phyloP scores from a whole-genome alignment of 2,888 invertebrate species.

The Aspidiotus rigidus region DNA sequence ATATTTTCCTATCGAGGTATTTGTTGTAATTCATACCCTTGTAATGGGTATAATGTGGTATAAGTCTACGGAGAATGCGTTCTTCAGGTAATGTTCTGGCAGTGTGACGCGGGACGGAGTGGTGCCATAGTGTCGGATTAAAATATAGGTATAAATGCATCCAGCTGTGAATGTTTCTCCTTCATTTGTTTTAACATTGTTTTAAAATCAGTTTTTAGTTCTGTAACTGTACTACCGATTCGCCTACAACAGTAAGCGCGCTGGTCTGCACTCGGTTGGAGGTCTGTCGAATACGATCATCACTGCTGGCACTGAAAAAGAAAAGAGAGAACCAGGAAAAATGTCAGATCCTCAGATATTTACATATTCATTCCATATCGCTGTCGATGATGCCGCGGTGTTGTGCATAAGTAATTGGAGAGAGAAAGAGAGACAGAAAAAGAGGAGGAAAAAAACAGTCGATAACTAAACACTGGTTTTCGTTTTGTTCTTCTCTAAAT shows the following conservation, averaged over 20 bases:
- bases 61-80: not conserved
- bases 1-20: no score
- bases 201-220: conserved; percentile 25
- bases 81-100: not conserved
- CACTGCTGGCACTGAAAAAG: not conserved
- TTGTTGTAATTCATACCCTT: no score
- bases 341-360: no score
- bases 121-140: conserved; percentile 33
- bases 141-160: conserved; percentile 30
- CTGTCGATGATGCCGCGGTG: no score
- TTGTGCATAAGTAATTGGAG: no score
- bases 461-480: no score
- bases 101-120: not conserved
- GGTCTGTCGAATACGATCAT: conserved; percentile 26
- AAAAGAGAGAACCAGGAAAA: not conserved
- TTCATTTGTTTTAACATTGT: conserved; percentile 32
- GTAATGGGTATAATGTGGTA: no score
- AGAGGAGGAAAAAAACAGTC: no score
- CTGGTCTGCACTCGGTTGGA: conserved; percentile 25
- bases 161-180: conserved; percentile 32
- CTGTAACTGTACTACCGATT: conserved; percentile 18
- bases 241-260: conserved; percentile 22
- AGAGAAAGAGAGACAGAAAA: no score
- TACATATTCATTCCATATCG: no score
- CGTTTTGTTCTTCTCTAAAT: no score